Evolutionary conservation across 1,140 invertebrate species (phyloP).

Genomic region (Neuroterus valhalla): DNA sequence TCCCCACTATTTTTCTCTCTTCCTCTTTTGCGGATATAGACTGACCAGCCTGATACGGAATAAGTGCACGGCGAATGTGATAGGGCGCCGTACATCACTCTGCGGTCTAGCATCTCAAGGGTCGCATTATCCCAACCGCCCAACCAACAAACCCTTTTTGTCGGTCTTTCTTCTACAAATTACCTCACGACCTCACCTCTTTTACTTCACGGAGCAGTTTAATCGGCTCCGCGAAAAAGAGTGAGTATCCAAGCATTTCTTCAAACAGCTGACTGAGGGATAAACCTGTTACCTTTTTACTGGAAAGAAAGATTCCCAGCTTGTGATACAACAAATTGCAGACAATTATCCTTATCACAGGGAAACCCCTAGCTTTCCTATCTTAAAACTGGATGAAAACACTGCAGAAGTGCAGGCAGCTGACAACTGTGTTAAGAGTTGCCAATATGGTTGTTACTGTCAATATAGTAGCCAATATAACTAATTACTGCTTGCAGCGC

Average conservation of each 20-base stretch:
- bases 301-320: no score
- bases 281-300: no score
- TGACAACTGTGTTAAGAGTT: no score
- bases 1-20: slow-evolving; percentile 32
- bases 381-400: no score
- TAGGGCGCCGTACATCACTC: slow-evolving; percentile 69
- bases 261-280: neutral
- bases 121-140: slow-evolving; percentile 67
- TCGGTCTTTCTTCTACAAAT: slow-evolving; percentile 69
- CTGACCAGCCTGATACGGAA: slow-evolving; percentile 50
- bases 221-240: slow-evolving; percentile 64
- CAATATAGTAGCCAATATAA: no score
- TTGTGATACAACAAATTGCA: no score
- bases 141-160: slow-evolving; percentile 68
- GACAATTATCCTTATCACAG: no score
- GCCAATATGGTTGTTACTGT: no score
- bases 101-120: slow-evolving; percentile 69
- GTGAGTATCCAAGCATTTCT: slow-evolving; percentile 53
- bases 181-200: slow-evolving; percentile 54
- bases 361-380: no score
- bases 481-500: no score
- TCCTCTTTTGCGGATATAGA: slow-evolving; percentile 28
- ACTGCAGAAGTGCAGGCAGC: no score
- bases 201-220: slow-evolving; percentile 63
- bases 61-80: slow-evolving; percentile 64